Percentiles rank a stretch among this genome's conserved stretches.
These are phyloP conservation scores for Pristionchus maxplancki DNA, from an alignment of 2,888 invertebrate species.

Conservation along the genomic window DNA sequence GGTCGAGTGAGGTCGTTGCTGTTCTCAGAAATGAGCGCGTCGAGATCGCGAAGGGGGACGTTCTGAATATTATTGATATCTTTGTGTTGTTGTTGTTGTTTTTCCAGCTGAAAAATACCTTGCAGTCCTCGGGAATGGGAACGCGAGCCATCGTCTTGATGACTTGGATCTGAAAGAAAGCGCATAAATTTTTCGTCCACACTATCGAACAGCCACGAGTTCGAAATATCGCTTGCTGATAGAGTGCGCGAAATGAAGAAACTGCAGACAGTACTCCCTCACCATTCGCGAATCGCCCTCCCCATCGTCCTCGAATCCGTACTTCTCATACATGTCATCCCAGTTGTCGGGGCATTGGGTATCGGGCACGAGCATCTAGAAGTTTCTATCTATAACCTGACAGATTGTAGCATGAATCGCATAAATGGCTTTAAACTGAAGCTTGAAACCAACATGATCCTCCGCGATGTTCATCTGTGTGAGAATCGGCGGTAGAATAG, in stretches of 20 bases:
- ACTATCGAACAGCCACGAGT: no score
- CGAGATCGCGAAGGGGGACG: neutral
- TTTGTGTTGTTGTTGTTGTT: no score
- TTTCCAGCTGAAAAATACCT: neutral
- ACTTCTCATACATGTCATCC: conserved; percentile 48
- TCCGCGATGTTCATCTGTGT: neutral
- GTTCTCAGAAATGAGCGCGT: conserved; percentile 41
- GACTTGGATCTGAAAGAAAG: neutral
- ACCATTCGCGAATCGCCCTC: neutral
- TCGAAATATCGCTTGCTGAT: no score
- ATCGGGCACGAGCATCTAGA: conserved; percentile 26
- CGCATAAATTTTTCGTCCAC: no score
- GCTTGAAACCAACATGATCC: neutral
- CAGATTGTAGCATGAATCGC: no score
- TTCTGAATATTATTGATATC: neutral
- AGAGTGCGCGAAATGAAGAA: neutral
- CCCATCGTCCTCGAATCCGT: conserved; percentile 8
- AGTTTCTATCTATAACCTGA: no score
- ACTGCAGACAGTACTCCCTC: neutral
- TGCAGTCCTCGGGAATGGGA: neutral
- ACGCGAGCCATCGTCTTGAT: neutral
- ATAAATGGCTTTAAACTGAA: no score
- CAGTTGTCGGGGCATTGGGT: neutral
- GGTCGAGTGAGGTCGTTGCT: neutral
- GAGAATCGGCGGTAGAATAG: neutral